These are phyloP conservation scores for Triplophysa bombifrons DNA, from an alignment of 2,797 vertebrate genomes.

Conservation along the genomic window DNA sequence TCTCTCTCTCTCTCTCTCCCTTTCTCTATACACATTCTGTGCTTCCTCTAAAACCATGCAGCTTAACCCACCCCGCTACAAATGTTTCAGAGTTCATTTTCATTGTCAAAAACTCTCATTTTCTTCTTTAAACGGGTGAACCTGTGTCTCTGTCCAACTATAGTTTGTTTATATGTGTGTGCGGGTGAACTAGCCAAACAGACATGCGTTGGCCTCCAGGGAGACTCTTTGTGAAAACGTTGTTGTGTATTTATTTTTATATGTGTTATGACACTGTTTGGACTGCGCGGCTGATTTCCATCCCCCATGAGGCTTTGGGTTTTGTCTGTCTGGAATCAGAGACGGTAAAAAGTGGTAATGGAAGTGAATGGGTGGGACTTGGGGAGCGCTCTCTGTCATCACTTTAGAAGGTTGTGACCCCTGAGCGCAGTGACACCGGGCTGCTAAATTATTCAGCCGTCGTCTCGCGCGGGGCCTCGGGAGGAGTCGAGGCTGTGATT, in stretches of 20 bases:
- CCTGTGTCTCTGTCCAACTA: slow-evolving; percentile 29
- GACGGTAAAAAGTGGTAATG: slow-evolving; percentile 81
- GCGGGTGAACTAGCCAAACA: slow-evolving; percentile 54
- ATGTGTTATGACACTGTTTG: slow-evolving; percentile 74
- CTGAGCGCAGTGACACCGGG: slow-evolving; percentile 75
- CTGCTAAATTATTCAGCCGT: slow-evolving; percentile 84
- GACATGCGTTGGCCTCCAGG: slow-evolving; percentile 57
- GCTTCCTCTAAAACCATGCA: not conserved
- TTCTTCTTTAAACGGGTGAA: slow-evolving; percentile 28
- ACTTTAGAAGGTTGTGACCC: slow-evolving; percentile 84
- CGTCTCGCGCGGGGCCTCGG: slow-evolving; percentile 76
- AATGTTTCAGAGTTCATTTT: slow-evolving; percentile 53
- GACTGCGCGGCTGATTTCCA: slow-evolving; percentile 68
- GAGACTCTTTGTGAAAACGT: slow-evolving; percentile 72
- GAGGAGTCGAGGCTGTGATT: slow-evolving; percentile 80
- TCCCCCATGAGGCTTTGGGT: slow-evolving; percentile 65
- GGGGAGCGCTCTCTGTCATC: slow-evolving; percentile 79
- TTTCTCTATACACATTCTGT: slow-evolving; percentile 36
- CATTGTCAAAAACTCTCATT: slow-evolving; percentile 19
- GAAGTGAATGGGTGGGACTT: slow-evolving; percentile 76
- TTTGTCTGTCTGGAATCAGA: slow-evolving; percentile 73
- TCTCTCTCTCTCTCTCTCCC: slow-evolving; percentile 54
- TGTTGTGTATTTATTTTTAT: slow-evolving; percentile 72
- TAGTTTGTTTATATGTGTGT: slow-evolving; percentile 54
- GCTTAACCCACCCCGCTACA: not conserved